Conservation (phyloP, 2,888 invertebrate species). For the Leptinotarsa tumamoca region DNA sequence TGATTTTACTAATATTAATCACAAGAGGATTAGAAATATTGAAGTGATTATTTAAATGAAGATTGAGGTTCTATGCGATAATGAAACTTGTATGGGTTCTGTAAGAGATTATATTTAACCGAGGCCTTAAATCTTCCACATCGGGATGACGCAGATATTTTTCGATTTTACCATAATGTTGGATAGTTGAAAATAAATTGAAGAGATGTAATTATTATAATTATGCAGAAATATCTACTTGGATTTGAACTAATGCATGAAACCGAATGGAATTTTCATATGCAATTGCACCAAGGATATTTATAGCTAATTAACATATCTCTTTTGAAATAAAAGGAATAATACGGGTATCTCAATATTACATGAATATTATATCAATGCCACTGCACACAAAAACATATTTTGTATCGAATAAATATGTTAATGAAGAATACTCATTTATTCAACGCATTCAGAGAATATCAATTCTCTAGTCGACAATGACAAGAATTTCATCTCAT, state of each 20-base stretch:
- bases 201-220: slow-evolving; percentile 43
- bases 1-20: slow-evolving; percentile 61
- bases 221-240: slow-evolving; percentile 43
- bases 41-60: slow-evolving; percentile 65
- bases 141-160: slow-evolving; percentile 28
- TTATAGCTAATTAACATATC: slow-evolving; percentile 47
- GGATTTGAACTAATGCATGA: slow-evolving; percentile 36
- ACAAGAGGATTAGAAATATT: slow-evolving; percentile 62
- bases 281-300: slow-evolving; percentile 45
- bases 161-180: slow-evolving; percentile 35
- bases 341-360: slow-evolving; percentile 45
- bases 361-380: slow-evolving; percentile 45
- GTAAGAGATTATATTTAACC: slow-evolving; percentile 54
- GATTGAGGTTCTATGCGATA: slow-evolving; percentile 60
- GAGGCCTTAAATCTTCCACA: slow-evolving; percentile 40
- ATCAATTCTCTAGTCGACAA: slow-evolving; percentile 1
- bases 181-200: slow-evolving; percentile 43
- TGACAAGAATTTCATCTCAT: background rate
- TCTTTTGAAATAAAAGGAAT: slow-evolving; percentile 44
- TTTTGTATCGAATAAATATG: slow-evolving; percentile 39
- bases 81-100: slow-evolving; percentile 57
- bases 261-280: slow-evolving; percentile 40
- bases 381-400: slow-evolving; percentile 35
- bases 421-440: slow-evolving; percentile 35
- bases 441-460: slow-evolving; percentile 28